Percentiles rank a stretch among this genome's conserved stretches.
Conservation (phyloP, 1,140 invertebrate species). For the Pissodes strobi region DNA sequence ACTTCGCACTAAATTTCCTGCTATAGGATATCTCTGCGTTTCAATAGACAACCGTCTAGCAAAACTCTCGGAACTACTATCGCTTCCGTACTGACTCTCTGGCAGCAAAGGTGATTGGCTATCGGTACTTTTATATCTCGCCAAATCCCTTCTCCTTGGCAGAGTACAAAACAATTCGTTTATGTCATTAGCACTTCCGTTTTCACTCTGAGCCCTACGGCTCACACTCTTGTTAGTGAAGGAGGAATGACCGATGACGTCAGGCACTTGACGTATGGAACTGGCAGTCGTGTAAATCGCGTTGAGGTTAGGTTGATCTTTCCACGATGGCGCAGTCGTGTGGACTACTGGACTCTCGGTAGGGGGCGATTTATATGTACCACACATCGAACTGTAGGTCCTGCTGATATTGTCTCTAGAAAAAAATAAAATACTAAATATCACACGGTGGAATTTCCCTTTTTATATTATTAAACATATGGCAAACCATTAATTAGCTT, state of each 20-base stretch:
- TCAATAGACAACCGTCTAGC: slow-evolving; percentile 40
- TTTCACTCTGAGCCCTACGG: slow-evolving; percentile 49
- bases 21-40: slow-evolving; percentile 37
- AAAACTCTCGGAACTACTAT: slow-evolving; percentile 50
- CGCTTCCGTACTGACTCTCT: slow-evolving; percentile 58
- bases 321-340: background rate
- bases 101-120: slow-evolving; percentile 70
- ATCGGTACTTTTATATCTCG: slow-evolving; percentile 62
- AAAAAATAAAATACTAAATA: slow-evolving; percentile 44
- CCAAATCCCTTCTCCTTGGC: slow-evolving; percentile 58
- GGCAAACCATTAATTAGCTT: too few species aligned
- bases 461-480: too few species aligned
- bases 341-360: background rate
- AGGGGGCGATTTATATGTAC: slow-evolving; percentile 50
- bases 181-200: slow-evolving; percentile 52
- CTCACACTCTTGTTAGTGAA: slow-evolving; percentile 36
- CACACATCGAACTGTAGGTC: slow-evolving; percentile 52
- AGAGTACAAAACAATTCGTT: slow-evolving; percentile 64
- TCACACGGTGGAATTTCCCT: slow-evolving; percentile 22
- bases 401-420: slow-evolving; percentile 55
- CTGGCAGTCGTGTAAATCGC: slow-evolving; percentile 11
- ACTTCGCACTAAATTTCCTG: slow-evolving; percentile 43
- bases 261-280: slow-evolving; percentile 63
- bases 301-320: slow-evolving; percentile 18
- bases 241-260: slow-evolving; percentile 67